Conservation (phyloP, 1,140 invertebrate genomes). For the Doryteuthis pealeii region DNA sequence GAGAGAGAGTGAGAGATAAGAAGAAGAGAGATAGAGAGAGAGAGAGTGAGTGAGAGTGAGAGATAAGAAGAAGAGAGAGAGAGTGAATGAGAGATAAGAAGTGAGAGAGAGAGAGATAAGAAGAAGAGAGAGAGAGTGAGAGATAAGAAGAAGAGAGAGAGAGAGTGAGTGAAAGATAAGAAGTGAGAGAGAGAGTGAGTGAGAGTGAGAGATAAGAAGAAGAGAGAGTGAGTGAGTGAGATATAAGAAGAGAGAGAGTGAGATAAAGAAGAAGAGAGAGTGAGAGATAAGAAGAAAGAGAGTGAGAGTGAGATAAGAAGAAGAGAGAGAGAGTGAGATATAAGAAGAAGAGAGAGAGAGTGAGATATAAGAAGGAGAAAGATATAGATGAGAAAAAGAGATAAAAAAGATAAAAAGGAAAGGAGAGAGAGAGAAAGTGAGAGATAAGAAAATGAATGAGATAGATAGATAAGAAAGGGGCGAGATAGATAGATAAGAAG, state of each 20-base stretch:
- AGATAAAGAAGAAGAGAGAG: neutral
- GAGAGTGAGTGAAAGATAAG: neutral
- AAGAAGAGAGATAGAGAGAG: neutral
- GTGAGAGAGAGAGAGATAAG: neutral
- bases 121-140: neutral
- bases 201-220: neutral
- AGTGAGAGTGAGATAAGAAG: too few relatives aligned
- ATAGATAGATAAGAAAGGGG: too few relatives aligned
- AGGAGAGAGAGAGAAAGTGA: too few relatives aligned
- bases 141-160: neutral
- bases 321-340: too few relatives aligned
- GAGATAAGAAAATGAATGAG: too few relatives aligned
- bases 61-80: neutral
- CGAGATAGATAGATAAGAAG: too few relatives aligned
- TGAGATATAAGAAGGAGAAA: too few relatives aligned
- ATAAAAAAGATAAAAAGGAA: too few relatives aligned
- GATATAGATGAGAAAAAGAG: too few relatives aligned
- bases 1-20: neutral
- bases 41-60: neutral
- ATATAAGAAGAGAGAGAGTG: neutral
- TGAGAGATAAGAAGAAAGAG: too few relatives aligned
- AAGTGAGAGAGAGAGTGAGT: neutral
- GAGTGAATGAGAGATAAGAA: neutral
- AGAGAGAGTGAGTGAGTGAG: neutral
- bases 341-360: too few relatives aligned